Conservation (phyloP, 2,113 vertebrate species). For the Sialia sialis region DNA sequence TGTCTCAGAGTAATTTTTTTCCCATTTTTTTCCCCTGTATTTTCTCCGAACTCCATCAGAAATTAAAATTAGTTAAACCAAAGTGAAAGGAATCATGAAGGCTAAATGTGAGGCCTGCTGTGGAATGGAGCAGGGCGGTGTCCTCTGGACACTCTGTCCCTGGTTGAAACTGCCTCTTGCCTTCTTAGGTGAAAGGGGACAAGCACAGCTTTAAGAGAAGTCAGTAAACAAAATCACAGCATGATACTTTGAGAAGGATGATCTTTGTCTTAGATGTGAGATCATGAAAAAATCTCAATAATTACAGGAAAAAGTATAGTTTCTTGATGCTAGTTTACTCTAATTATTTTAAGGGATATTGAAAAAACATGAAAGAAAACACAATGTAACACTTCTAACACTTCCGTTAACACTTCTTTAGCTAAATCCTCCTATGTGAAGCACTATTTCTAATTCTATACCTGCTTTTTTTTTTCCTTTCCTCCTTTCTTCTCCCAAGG, state of each 20-base stretch:
- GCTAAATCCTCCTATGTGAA: background rate
- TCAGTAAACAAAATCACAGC: background rate
- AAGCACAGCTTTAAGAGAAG: background rate
- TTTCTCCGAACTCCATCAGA: background rate
- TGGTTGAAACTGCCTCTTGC: background rate
- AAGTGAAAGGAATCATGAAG: background rate
- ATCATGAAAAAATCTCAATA: background rate
- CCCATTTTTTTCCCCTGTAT: rapidly evolving
- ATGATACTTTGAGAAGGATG: background rate
- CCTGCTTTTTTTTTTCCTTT: background rate
- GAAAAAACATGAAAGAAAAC: background rate
- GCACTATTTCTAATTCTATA: background rate
- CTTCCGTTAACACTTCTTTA: background rate
- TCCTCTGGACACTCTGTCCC: background rate
- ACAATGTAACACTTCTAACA: background rate
- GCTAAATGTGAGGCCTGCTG: background rate
- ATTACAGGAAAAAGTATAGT: background rate
- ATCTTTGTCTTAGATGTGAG: background rate
- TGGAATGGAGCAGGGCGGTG: background rate
- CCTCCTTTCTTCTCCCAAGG: conserved; percentile 60
- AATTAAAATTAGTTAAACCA: background rate
- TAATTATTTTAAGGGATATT: background rate
- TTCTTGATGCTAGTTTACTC: background rate
- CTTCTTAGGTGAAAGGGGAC: background rate
- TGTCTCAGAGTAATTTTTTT: background rate